phyloP scores from a whole-genome alignment of 2,113 vertebrate species.

The Petaurus breviceps region DNA sequence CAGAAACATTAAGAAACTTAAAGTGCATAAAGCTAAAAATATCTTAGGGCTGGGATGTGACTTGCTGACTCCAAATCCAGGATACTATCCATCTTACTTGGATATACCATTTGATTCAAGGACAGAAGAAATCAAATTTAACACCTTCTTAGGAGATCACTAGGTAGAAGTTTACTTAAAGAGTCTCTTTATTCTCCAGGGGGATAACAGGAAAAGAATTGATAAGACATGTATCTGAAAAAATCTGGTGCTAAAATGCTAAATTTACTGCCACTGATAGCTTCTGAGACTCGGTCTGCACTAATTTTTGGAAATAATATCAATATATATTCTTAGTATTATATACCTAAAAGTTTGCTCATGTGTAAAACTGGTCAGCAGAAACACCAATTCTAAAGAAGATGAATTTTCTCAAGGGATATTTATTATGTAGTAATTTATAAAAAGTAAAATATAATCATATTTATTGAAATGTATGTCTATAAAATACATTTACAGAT shows the following conservation, averaged over 20 bases:
- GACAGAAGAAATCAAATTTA: not conserved
- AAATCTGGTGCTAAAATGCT: not conserved
- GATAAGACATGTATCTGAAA: not conserved
- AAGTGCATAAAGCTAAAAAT: not conserved
- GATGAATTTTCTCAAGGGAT: not conserved
- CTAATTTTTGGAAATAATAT: not conserved
- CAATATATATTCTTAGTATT: not conserved
- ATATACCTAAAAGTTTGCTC: not conserved
- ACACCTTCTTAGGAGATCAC: not conserved
- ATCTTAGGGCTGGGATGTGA: not conserved
- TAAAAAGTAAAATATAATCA: not conserved
- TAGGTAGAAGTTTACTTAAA: no score
- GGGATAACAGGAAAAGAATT: not conserved
- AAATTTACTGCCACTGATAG: not conserved
- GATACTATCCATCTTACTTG: not conserved
- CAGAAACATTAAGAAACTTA: not conserved
- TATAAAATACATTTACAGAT: not conserved
- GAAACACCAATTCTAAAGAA: not conserved
- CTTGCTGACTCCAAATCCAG: not conserved
- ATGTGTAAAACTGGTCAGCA: not conserved
- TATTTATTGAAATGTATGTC: not conserved
- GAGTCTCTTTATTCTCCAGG: not conserved
- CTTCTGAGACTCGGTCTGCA: not conserved
- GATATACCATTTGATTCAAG: not conserved
- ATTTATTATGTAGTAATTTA: not conserved